Percentiles rank a stretch among this genome's conserved stretches.
These are phyloP conservation scores for Trachythela sp. DNA, from an alignment of 64 coral and sea anemone genomes.

Conservation along the genomic window DNA sequence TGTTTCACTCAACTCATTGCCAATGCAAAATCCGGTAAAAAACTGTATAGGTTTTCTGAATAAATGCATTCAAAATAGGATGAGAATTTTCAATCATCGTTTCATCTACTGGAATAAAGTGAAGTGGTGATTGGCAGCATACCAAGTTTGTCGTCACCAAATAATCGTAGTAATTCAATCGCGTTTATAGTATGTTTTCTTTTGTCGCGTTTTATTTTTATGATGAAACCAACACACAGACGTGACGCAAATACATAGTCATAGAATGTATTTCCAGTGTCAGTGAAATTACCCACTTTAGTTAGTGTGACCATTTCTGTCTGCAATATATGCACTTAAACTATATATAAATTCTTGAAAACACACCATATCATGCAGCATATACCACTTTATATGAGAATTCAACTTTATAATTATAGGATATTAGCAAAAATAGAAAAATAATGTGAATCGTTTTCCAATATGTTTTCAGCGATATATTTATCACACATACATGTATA, in stretches of 20 bases:
- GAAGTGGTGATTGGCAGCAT: background rate
- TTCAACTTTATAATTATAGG: too few species aligned
- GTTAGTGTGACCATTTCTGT: too few species aligned
- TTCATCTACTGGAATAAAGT: background rate
- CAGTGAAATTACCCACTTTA: too few species aligned
- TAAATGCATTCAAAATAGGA: background rate
- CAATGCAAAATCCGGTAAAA: background rate
- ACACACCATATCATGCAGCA: too few species aligned
- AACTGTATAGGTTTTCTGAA: background rate
- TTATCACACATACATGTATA: too few species aligned
- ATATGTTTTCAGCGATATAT: background rate
- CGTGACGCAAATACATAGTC: background rate
- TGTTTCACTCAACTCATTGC: conserved; percentile 6
- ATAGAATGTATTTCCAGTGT: too few species aligned
- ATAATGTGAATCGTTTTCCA: background rate
- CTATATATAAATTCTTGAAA: too few species aligned
- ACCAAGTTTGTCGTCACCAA: background rate
- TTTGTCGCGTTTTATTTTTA: background rate
- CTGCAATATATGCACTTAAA: too few species aligned
- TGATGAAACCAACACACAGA: background rate
- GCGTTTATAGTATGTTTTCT: background rate
- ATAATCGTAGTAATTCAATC: background rate
- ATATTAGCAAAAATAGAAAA: too few species aligned
- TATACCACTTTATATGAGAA: too few species aligned
- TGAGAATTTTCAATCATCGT: background rate